Conservation (phyloP, 2,888 invertebrate genomes). For the Caenorhabditis afra region DNA sequence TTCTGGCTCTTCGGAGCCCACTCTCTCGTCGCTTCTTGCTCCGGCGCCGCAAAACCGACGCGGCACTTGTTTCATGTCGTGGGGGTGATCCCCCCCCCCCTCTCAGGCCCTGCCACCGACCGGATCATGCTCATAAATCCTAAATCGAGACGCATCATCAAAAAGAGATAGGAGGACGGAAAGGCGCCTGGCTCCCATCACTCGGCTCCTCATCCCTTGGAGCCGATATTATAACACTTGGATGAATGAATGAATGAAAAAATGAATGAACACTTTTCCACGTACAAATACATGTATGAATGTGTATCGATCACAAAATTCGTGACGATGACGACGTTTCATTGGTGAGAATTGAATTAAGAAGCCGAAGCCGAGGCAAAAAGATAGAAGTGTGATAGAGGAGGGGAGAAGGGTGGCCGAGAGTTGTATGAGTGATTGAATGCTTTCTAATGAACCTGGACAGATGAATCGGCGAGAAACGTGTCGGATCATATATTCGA, state of each 20-base stretch:
- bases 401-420: too few species aligned
- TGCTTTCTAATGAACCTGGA: constrained; percentile 7
- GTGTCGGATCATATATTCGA: not conserved
- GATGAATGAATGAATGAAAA: too few species aligned
- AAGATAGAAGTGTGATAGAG: too few species aligned
- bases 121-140: constrained; percentile 60
- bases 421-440: constrained; percentile 4
- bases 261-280: too few species aligned
- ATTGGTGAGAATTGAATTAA: too few species aligned
- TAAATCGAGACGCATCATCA: constrained; percentile 59
- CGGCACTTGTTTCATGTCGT: constrained; percentile 58
- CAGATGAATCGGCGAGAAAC: too few species aligned
- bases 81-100: constrained; percentile 37
- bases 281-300: too few species aligned
- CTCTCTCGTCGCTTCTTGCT: constrained; percentile 7
- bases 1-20: not conserved
- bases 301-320: constrained; percentile 4
- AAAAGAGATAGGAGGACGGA: constrained; percentile 36
- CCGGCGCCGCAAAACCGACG: constrained; percentile 18
- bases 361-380: too few species aligned
- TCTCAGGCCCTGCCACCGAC: constrained; percentile 18
- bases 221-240: constrained; percentile 4
- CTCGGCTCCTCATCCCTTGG: not conserved
- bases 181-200: not conserved
- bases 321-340: not conserved